Evolutionary conservation across 2,113 vertebrate species (phyloP).

Genomic region (Plestiodon gilberti): DNA sequence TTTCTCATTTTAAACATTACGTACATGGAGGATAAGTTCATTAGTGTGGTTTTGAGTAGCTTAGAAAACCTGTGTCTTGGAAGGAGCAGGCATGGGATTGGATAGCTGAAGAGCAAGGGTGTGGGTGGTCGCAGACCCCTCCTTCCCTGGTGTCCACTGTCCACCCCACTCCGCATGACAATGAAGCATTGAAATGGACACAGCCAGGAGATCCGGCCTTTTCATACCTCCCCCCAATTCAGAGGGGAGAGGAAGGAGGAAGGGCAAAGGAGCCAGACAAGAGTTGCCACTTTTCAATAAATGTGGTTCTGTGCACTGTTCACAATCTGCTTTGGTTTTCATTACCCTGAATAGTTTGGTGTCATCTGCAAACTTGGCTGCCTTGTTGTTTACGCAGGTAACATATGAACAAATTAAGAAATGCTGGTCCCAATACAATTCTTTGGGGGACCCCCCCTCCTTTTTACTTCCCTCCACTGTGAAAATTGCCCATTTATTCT

Average conservation of each 20-base stretch:
- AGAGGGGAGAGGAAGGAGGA: background rate
- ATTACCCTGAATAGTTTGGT: too few species aligned
- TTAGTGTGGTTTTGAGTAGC: background rate
- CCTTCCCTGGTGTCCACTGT: conserved; percentile 5
- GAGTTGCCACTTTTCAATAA: background rate
- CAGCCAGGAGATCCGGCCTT: background rate
- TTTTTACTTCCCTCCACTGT: too few species aligned
- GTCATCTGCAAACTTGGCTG: too few species aligned
- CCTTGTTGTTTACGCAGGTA: too few species aligned
- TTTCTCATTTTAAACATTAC: background rate
- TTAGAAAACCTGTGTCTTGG: background rate
- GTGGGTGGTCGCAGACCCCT: background rate
- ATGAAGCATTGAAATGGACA: conserved; percentile 12
- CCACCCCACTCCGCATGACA: conserved; percentile 5
- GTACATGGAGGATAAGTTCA: background rate
- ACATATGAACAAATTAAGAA: too few species aligned
- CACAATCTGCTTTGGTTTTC: too few species aligned
- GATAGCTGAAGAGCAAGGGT: background rate
- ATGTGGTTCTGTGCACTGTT: background rate
- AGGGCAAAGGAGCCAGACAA: background rate
- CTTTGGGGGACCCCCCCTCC: too few species aligned
- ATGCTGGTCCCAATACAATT: too few species aligned
- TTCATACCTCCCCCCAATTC: background rate
- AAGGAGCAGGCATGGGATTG: background rate
- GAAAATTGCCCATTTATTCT: too few species aligned